Conservation (phyloP, 2,888 invertebrate species). For the Tinea pellionella region DNA sequence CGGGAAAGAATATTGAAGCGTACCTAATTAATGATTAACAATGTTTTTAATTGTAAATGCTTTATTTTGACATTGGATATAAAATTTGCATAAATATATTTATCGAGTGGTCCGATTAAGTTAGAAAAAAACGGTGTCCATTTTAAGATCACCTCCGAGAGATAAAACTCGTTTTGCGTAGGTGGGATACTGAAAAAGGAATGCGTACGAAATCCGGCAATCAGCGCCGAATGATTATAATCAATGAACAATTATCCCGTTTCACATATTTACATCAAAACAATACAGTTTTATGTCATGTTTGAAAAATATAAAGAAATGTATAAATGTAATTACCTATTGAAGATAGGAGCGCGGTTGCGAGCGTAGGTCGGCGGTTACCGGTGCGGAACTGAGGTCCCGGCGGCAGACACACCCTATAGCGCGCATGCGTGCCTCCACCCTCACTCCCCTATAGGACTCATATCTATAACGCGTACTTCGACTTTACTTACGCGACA, state of each 20-base stretch:
- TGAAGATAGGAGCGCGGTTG: slow-evolving; percentile 17
- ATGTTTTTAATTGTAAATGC: background rate
- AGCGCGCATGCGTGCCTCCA: slow-evolving; percentile 48
- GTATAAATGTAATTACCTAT: slow-evolving; percentile 33
- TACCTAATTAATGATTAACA: background rate
- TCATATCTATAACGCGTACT: background rate
- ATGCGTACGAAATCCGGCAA: slow-evolving; percentile 31
- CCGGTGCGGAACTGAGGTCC: slow-evolving; percentile 45
- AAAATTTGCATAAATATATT: slow-evolving; percentile 1
- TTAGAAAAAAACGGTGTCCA: slow-evolving; percentile 21
- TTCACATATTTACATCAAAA: background rate
- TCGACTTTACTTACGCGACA: background rate
- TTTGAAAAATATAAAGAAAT: slow-evolving; percentile 2
- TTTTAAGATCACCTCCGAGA: slow-evolving; percentile 18
- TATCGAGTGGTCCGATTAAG: slow-evolving; percentile 16
- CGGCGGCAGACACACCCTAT: slow-evolving; percentile 54
- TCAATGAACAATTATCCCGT: background rate
- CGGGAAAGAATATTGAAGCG: background rate
- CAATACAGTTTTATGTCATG: background rate
- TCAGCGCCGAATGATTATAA: slow-evolving; percentile 20
- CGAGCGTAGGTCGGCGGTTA: slow-evolving; percentile 22
- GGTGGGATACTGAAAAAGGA: slow-evolving; percentile 38
- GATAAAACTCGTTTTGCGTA: slow-evolving; percentile 34
- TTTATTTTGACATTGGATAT: background rate
- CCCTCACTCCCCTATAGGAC: slow-evolving; percentile 22